These are phyloP conservation scores for Triplophysa yarkandensis DNA, from an alignment of 2,797 vertebrate genomes.

Conservation along the genomic window DNA sequence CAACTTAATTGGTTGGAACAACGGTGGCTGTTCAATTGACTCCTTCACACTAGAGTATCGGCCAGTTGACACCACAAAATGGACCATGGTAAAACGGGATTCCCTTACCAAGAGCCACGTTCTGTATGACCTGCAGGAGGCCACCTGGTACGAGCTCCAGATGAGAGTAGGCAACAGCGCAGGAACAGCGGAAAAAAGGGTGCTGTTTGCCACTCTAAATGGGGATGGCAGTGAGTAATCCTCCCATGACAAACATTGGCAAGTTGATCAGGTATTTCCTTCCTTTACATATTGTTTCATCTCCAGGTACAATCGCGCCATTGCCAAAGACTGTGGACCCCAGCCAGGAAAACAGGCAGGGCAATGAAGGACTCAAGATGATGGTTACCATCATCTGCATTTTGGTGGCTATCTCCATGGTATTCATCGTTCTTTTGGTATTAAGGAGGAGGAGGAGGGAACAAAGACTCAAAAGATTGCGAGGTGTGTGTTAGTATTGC, in stretches of 20 bases:
- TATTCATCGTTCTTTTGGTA: constrained; percentile 91
- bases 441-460: constrained; percentile 91
- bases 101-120: constrained; percentile 95
- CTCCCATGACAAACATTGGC: neutral
- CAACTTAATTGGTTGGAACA: constrained; percentile 97
- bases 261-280: neutral
- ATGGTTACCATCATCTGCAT: constrained; percentile 96
- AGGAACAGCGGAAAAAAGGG: constrained; percentile 93
- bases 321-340: constrained; percentile 91
- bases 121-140: constrained; percentile 93
- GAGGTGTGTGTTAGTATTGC: constrained; percentile 77
- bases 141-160: constrained; percentile 96
- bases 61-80: constrained; percentile 87
- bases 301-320: constrained; percentile 93
- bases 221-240: constrained; percentile 91
- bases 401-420: constrained; percentile 87
- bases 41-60: constrained; percentile 95
- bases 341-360: constrained; percentile 89
- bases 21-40: constrained; percentile 96
- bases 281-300: neutral
- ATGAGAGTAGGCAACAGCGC: constrained; percentile 98
- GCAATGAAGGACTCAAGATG: constrained; percentile 95
- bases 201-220: constrained; percentile 93
- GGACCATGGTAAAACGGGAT: constrained; percentile 93
- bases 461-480: constrained; percentile 92